These are phyloP conservation scores for Mionectes olivaceus DNA, from an alignment of 2,797 vertebrate species.

Conservation along the genomic window DNA sequence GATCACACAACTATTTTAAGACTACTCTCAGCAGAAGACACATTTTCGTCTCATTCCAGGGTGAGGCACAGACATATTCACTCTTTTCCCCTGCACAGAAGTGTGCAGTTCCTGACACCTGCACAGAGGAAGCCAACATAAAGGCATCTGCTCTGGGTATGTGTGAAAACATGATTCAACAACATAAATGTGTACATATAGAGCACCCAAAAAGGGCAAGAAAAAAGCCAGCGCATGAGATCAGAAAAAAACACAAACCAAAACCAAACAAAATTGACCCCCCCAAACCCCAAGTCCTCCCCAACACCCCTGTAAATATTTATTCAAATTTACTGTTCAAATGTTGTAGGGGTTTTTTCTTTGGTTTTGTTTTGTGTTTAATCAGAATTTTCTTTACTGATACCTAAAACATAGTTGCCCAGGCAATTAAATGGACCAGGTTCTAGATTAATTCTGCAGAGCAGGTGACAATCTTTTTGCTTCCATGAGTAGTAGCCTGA, in stretches of 20 bases:
- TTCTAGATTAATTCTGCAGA: neutral
- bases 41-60: neutral
- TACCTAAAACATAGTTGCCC: neutral
- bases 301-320: neutral
- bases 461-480: neutral
- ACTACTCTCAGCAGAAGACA: neutral
- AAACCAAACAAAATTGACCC: rapidly evolving
- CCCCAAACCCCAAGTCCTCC: rapidly evolving
- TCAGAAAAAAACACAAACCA: neutral
- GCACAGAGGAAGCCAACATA: neutral
- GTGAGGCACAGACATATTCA: neutral
- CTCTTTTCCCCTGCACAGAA: neutral
- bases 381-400: neutral
- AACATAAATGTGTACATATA: neutral
- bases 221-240: neutral
- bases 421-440: neutral
- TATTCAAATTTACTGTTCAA: neutral
- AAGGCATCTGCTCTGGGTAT: neutral
- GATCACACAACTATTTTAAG: neutral
- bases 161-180: neutral
- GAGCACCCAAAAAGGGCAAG: neutral
- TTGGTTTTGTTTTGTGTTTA: too few relatives aligned
- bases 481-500: neutral
- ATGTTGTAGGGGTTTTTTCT: neutral
- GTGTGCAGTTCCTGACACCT: neutral